Conservation (phyloP, 2,797 vertebrate species). For the Oreonectes daqikongensis region DNA sequence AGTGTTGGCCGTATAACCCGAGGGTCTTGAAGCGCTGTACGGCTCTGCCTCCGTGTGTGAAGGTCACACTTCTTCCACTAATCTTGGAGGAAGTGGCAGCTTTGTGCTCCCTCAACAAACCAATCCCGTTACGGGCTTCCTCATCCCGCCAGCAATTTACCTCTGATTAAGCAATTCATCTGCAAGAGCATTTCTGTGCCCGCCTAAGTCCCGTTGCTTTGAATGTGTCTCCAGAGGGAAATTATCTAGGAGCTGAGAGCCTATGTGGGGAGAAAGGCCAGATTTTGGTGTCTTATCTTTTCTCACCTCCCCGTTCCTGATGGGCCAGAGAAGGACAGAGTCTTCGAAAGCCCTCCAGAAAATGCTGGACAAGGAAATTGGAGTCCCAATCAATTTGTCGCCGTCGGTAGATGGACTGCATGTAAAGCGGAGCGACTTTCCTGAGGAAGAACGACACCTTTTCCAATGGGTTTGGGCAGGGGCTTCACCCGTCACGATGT, state of each 20-base stretch:
- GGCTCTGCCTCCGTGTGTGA: constrained; percentile 38
- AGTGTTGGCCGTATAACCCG: background rate
- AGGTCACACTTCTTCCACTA: constrained; percentile 63
- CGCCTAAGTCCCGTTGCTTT: constrained; percentile 57
- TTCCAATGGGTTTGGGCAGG: constrained; percentile 8
- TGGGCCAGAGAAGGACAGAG: constrained; percentile 47
- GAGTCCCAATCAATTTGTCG: constrained; percentile 54
- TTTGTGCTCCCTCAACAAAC: constrained; percentile 52
- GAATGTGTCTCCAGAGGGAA: constrained; percentile 61
- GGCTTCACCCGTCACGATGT: constrained; percentile 10
- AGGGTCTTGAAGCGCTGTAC: constrained; percentile 10
- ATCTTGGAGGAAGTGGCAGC: constrained; percentile 56
- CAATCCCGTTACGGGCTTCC: constrained; percentile 51
- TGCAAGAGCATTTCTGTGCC: constrained; percentile 54
- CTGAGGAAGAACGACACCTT: constrained; percentile 37
- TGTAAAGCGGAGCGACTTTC: constrained; percentile 41
- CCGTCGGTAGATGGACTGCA: constrained; percentile 29
- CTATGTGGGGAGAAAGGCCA: constrained; percentile 50
- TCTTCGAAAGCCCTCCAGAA: constrained; percentile 58
- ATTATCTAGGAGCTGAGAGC: constrained; percentile 47
- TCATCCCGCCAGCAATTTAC: constrained; percentile 60
- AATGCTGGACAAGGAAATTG: constrained; percentile 53
- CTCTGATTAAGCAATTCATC: constrained; percentile 65
- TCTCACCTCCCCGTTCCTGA: constrained; percentile 55
- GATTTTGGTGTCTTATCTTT: constrained; percentile 62